phyloP scores from a whole-genome alignment of 1,140 invertebrate genomes.

The Caenorhabditis elegans region DNA sequence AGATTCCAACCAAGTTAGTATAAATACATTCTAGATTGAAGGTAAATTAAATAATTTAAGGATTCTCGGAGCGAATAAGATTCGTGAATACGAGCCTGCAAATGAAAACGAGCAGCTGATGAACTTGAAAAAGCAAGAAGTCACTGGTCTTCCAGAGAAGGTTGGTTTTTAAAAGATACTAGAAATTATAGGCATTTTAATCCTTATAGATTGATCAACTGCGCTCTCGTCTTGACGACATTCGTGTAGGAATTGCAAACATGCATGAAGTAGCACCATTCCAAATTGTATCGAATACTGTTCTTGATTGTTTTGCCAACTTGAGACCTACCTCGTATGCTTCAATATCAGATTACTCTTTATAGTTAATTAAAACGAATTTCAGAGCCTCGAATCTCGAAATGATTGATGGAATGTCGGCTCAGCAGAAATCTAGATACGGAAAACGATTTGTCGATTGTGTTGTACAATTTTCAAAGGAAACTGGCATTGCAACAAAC shows the following conservation, averaged over 20 bases:
- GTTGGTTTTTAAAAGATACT: not conserved
- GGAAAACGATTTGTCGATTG: constrained; percentile 1
- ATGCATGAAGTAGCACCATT: constrained; percentile 25
- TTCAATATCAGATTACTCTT: not conserved
- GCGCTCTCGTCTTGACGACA: not conserved
- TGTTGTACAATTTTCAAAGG: not conserved
- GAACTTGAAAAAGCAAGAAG: not conserved
- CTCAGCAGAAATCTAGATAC: not conserved
- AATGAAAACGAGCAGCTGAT: not conserved
- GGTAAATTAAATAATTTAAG: not conserved
- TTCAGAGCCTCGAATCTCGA: not conserved
- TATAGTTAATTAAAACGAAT: not conserved
- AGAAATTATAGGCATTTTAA: too few relatives aligned
- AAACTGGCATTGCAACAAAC: not conserved
- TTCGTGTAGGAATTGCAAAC: not conserved
- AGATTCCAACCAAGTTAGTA: too few relatives aligned
- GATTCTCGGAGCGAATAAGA: not conserved
- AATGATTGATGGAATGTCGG: constrained; percentile 6
- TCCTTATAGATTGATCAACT: not conserved
- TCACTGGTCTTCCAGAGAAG: not conserved
- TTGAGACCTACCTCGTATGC: not conserved
- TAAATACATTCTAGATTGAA: too few relatives aligned
- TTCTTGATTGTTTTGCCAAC: not conserved
- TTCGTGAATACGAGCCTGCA: not conserved
- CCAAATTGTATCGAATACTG: not conserved